Evolutionary conservation across 2,797 vertebrate species (phyloP), one percentile per base, ranked within the genome.

Genomic region (Aulostomus chinensis): DNA sequence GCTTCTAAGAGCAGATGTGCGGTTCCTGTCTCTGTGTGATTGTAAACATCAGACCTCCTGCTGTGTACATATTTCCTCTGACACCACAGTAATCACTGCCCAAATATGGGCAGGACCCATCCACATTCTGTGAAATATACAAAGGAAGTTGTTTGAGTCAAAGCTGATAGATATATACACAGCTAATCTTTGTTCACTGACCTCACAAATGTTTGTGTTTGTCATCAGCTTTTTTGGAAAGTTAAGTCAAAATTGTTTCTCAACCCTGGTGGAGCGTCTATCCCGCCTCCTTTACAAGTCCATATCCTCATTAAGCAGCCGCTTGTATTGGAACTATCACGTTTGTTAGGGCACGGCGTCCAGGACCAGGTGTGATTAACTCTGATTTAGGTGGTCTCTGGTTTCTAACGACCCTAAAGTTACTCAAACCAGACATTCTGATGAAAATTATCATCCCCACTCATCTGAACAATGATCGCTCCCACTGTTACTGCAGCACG

Each of bases 401-500:
- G 11, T 22, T 18, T 41, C 9, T 38, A 28, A 11, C 9, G 17
- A 14, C 9, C 11, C 4, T 25, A 3, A 25, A 41, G n/a, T n/a
- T n/a, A n/a, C n/a, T n/a, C n/a, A n/a, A 29, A 38, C 15, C 22
- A 24, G 2, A 49, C 13, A 37, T 9, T 9, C 25, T 9, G 4
- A 45, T 41, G 21, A 29, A 26, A 42, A 17, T 26, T 29, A 4
- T 2, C n/a, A 3, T 43, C 16, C 14, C 17, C 21, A 36, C 17
- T 49, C 34, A 46, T 12, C 36, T 30, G 10, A 62, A 54, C 53
- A 52, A 20, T 56, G 33, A 31, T 54, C 20, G 33, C 15, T 15
- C 6, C 7, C 16, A 1, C 24, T 20, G 2, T 9, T 39, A 22
- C 28, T 60, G 46, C 78, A 99, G 97, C 94, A 4, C 89, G 94